phyloP scores from a whole-genome alignment of 2,113 vertebrate species.

The Apteryx mantelli region DNA sequence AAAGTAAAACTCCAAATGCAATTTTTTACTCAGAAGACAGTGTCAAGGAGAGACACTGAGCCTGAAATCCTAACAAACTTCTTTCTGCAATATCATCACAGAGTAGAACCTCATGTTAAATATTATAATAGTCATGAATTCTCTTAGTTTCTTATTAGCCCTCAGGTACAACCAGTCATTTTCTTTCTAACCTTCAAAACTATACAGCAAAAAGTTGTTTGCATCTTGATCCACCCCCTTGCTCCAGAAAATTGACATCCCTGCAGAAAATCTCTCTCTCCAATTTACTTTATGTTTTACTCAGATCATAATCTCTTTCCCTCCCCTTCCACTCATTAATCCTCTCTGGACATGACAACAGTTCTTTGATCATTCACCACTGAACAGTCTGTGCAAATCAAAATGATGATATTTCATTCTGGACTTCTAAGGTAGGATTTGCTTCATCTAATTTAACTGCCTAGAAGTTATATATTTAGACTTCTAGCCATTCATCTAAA shows the following conservation, averaged over 20 bases:
- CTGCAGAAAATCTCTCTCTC: neutral
- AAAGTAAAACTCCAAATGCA: neutral
- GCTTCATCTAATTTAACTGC: neutral
- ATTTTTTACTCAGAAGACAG: neutral
- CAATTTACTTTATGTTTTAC: neutral
- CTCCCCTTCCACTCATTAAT: neutral
- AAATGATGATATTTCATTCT: slow-evolving; percentile 1
- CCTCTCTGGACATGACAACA: neutral
- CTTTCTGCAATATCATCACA: neutral
- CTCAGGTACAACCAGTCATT: neutral
- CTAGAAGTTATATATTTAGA: neutral
- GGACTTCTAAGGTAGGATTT: neutral
- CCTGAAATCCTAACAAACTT: neutral
- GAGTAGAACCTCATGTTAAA: neutral
- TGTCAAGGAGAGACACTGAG: neutral
- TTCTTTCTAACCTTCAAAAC: neutral
- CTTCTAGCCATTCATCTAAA: neutral
- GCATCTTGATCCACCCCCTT: neutral
- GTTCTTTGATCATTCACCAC: slow-evolving; percentile 29
- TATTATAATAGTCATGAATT: neutral
- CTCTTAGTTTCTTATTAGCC: neutral
- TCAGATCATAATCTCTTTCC: neutral
- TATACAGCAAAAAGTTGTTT: neutral
- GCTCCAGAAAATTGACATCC: neutral
- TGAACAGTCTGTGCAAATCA: slow-evolving; percentile 8